Percentiles rank a stretch among this genome's conserved stretches.
Conservation (phyloP, 2,888 invertebrate species). For the Perizoma affinitatum region DNA sequence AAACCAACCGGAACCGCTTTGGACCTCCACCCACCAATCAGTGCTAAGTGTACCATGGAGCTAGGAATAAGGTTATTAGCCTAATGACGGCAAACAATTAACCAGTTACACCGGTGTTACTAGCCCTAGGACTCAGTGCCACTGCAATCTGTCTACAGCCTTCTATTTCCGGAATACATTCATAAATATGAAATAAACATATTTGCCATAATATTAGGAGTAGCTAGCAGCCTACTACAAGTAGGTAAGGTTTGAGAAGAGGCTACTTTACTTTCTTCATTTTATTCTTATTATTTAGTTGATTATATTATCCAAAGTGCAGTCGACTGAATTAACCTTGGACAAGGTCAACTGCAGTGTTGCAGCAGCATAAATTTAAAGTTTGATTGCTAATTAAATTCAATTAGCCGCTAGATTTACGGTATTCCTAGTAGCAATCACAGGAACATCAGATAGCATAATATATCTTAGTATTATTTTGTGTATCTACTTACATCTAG, state of each 20-base stretch:
- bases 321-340: too few species aligned
- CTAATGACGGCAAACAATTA: slow-evolving; percentile 64
- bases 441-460: slow-evolving; percentile 20
- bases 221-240: too few species aligned
- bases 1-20: slow-evolving; percentile 29
- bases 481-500: too few species aligned
- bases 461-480: too few species aligned
- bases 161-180: too few species aligned
- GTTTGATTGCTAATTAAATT: slow-evolving; percentile 31
- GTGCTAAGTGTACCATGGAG: slow-evolving; percentile 54
- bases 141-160: slow-evolving; percentile 38
- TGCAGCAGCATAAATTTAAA: background rate
- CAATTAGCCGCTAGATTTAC: slow-evolving; percentile 40
- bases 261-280: too few species aligned
- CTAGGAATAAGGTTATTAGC: slow-evolving; percentile 43
- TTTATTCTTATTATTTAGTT: too few species aligned
- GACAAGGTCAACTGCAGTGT: too few species aligned
- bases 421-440: slow-evolving; percentile 20
- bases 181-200: too few species aligned
- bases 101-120: slow-evolving; percentile 59
- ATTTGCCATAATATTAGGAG: too few species aligned
- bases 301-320: too few species aligned
- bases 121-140: slow-evolving; percentile 50
- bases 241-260: too few species aligned
- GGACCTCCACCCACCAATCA: slow-evolving; percentile 55